Evolutionary conservation across 2,797 vertebrate genomes (phyloP).

Genomic region (Coendou prehensilis): DNA sequence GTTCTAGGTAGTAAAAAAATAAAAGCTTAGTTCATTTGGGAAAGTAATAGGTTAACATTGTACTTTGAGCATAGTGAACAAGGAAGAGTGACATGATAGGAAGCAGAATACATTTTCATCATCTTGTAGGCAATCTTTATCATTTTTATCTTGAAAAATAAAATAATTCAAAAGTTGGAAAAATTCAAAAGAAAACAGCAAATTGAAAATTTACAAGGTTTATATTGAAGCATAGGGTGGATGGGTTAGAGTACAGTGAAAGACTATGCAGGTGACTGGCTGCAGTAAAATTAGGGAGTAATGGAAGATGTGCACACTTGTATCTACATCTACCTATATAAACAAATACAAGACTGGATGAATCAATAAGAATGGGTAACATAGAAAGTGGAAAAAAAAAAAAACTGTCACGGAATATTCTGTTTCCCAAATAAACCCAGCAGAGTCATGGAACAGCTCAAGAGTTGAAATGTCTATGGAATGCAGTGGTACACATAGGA

Average conservation of each 20-base stretch:
- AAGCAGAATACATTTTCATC: background rate
- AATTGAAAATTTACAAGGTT: background rate
- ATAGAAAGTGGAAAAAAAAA: background rate
- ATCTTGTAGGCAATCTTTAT: background rate
- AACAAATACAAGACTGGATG: background rate
- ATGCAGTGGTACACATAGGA: background rate
- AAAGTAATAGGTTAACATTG: background rate
- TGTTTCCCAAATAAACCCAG: background rate
- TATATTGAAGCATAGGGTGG: background rate
- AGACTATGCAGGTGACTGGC: background rate
- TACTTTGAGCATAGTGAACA: background rate
- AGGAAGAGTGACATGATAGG: background rate
- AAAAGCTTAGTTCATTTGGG: background rate
- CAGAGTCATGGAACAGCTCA: background rate
- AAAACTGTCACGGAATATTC: background rate
- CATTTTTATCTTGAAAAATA: constrained; percentile 24
- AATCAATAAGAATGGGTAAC: background rate
- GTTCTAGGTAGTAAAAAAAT: background rate
- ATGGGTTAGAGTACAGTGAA: background rate
- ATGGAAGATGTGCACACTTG: background rate
- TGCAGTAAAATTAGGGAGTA: background rate
- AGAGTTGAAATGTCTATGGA: background rate
- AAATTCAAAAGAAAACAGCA: background rate
- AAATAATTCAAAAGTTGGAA: background rate
- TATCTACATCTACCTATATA: background rate